A percentile compares a stretch with the other conserved stretches of the same genome.
Conservation (phyloP, 2,888 invertebrate species). For the Epinotia demarniana region DNA sequence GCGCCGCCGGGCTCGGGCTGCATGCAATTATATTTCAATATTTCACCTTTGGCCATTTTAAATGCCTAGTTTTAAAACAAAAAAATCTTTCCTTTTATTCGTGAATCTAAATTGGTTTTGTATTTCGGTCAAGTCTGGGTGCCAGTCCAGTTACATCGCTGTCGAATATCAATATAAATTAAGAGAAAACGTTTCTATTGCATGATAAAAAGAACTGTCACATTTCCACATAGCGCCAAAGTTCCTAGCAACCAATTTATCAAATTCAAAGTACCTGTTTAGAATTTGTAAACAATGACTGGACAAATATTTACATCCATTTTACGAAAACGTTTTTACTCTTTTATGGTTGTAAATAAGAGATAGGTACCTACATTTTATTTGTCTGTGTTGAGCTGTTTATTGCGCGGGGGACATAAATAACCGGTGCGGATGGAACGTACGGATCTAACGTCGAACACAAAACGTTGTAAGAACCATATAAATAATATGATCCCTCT, state of each 20-base stretch:
- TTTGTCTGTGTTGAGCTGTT: constrained; percentile 48
- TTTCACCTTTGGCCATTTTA: constrained; percentile 54
- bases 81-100: constrained; percentile 11
- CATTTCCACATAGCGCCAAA: neutral
- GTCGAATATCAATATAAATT: neutral
- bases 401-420: constrained; percentile 52
- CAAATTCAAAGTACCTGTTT: neutral
- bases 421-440: constrained; percentile 53
- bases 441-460: constrained; percentile 49
- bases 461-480: constrained; percentile 49
- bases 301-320: neutral
- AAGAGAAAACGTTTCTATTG: neutral
- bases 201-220: neutral
- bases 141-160: neutral
- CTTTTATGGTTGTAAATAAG: constrained; percentile 50
- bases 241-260: no score
- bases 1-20: constrained; percentile 52
- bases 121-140: neutral
- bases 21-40: constrained; percentile 75
- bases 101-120: neutral
- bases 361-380: constrained; percentile 46
- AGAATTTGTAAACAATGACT: neutral
- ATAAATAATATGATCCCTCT: constrained; percentile 17
- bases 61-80: constrained; percentile 33
- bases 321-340: constrained; percentile 37